A percentile compares a stretch with the other conserved stretches of the same genome.
These are phyloP conservation scores for Rhynchopsitta pachyrhyncha DNA, from an alignment of 2,113 vertebrate genomes.

Conservation along the genomic window DNA sequence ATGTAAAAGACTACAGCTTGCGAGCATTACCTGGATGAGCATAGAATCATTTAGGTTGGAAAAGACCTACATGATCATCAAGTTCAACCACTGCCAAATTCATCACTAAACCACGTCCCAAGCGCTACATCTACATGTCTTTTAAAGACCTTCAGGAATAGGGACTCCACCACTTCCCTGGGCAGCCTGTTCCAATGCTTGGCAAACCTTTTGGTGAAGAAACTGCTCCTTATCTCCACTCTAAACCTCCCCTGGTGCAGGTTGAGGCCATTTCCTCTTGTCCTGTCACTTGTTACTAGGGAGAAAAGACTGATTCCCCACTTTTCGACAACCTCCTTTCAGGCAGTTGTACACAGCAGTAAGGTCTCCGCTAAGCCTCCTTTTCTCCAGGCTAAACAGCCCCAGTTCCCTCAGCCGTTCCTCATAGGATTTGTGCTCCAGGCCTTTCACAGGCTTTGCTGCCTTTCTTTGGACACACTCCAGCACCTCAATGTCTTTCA, in stretches of 20 bases:
- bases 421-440: neutral
- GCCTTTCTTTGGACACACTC: neutral
- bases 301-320: neutral
- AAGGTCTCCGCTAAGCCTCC: neutral
- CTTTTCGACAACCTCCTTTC: neutral
- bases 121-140: neutral
- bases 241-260: neutral
- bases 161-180: neutral
- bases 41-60: neutral
- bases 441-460: neutral
- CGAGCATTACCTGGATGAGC: constrained; percentile 53
- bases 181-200: neutral
- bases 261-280: neutral
- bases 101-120: neutral
- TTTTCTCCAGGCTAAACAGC: neutral
- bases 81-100: neutral
- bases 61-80: neutral
- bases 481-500: neutral
- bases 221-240: neutral
- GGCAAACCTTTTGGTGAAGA: neutral
- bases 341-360: neutral
- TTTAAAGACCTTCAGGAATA: neutral
- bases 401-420: neutral
- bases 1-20: constrained; percentile 27
- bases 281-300: neutral